These are phyloP conservation scores for Temnothorax ravouxi DNA, from an alignment of 2,888 invertebrate species.

Conservation along the genomic window DNA sequence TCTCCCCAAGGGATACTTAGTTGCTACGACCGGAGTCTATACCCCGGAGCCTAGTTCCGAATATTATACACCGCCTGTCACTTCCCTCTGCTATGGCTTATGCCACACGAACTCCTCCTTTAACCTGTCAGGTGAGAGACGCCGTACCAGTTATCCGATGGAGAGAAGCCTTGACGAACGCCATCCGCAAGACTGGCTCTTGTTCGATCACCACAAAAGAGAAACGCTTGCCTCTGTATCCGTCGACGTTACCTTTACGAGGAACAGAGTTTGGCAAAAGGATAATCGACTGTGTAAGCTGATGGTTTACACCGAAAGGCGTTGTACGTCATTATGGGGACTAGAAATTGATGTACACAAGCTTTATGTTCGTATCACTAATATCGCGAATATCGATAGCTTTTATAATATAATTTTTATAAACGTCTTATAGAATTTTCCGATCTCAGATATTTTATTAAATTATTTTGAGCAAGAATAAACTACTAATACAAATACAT, in stretches of 20 bases:
- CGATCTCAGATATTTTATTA: neutral
- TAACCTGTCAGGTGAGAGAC: constrained; percentile 77
- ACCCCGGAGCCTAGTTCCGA: constrained; percentile 69
- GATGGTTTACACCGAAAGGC: constrained; percentile 45
- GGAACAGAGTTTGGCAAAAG: constrained; percentile 30
- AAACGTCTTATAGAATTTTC: neutral
- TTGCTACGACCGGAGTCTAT: constrained; percentile 61
- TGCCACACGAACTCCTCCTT: constrained; percentile 72
- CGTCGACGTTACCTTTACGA: constrained; percentile 37
- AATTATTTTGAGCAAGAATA: neutral
- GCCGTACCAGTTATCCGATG: constrained; percentile 57
- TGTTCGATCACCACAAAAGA: constrained; percentile 56
- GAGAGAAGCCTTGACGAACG: constrained; percentile 54
- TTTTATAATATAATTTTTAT: neutral
- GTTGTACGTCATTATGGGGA: constrained; percentile 31
- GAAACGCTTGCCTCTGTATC: constrained; percentile 54
- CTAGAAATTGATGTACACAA: constrained; percentile 33
- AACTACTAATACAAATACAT: neutral
- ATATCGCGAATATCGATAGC: neutral
- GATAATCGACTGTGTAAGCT: constrained; percentile 58
- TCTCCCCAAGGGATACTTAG: constrained; percentile 77
- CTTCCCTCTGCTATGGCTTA: constrained; percentile 76
- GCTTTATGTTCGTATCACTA: constrained; percentile 11
- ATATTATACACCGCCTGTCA: constrained; percentile 80
- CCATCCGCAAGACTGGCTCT: constrained; percentile 60